phyloP scores from a whole-genome alignment of 2,888 invertebrate genomes.

The Ochlodes sylvanus region DNA sequence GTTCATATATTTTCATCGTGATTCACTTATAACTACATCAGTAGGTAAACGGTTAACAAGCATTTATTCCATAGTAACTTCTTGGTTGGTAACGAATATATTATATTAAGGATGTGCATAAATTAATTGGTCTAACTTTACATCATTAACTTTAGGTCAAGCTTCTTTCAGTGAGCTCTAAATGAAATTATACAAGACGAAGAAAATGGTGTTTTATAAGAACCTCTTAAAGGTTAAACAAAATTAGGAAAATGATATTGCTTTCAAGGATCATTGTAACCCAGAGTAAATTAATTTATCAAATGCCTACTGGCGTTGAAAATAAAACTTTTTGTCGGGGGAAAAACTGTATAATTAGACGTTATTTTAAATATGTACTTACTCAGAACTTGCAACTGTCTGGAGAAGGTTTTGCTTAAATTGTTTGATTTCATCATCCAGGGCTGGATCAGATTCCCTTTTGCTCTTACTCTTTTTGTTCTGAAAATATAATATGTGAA shows the following conservation, averaged over 20 bases:
- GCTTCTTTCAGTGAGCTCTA: conserved; percentile 12
- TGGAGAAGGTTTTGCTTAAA: conserved; percentile 75
- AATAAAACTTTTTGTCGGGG: no score
- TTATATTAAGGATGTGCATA: no score
- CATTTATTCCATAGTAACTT: no score
- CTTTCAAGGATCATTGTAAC: neutral
- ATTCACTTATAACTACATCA: no score
- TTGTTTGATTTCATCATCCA: conserved; percentile 70
- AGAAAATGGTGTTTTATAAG: conserved; percentile 3
- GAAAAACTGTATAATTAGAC: no score
- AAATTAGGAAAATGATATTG: conserved; percentile 12
- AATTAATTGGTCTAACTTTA: neutral
- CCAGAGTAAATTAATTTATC: conserved; percentile 10
- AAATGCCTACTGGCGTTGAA: neutral
- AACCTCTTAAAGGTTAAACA: neutral
- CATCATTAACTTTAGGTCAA: conserved; percentile 1
- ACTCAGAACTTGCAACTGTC: conserved; percentile 66
- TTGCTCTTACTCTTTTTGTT: conserved; percentile 66
- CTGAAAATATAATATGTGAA: conserved; percentile 46
- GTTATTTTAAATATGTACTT: conserved; percentile 49
- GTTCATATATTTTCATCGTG: no score
- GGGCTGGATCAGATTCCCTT: conserved; percentile 55
- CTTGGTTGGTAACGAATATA: no score
- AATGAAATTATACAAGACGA: conserved; percentile 17
- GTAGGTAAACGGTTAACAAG: no score